phyloP scores from a whole-genome alignment of 2,113 vertebrate genomes.

The Mohoua ochrocephala region DNA sequence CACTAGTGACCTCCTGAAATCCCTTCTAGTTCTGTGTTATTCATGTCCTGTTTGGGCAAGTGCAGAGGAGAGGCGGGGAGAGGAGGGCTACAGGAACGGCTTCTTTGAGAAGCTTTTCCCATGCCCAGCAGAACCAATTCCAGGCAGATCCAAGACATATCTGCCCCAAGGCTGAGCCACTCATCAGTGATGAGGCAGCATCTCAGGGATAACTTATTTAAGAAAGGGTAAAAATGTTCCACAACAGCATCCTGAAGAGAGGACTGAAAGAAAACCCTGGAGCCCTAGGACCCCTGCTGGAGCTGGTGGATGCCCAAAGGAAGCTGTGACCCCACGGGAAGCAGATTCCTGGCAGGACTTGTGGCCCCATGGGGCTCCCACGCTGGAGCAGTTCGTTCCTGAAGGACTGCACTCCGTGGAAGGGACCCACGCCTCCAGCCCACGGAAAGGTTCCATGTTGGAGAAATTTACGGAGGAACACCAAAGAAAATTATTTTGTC shows the following conservation, averaged over 20 bases:
- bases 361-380: rapidly evolving
- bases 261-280: background rate
- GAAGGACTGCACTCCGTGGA: rapidly evolving
- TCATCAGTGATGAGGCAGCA: background rate
- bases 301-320: background rate
- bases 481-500: background rate
- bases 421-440: background rate
- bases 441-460: rapidly evolving
- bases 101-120: background rate
- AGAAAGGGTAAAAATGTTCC: background rate
- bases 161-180: rapidly evolving
- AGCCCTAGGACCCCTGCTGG: background rate
- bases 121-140: background rate
- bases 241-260: background rate
- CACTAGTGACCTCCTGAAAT: background rate
- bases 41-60: background rate
- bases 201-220: background rate
- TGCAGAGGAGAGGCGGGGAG: rapidly evolving
- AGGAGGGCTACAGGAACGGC: no score
- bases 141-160: rapidly evolving
- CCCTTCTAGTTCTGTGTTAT: background rate
- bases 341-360: background rate
- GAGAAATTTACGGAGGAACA: background rate
- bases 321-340: background rate
- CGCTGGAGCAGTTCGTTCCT: background rate